Percentiles rank a stretch among this genome's conserved stretches.
phyloP scores from a whole-genome alignment of 2,888 invertebrate genomes.

The Choreutis nemorana region DNA sequence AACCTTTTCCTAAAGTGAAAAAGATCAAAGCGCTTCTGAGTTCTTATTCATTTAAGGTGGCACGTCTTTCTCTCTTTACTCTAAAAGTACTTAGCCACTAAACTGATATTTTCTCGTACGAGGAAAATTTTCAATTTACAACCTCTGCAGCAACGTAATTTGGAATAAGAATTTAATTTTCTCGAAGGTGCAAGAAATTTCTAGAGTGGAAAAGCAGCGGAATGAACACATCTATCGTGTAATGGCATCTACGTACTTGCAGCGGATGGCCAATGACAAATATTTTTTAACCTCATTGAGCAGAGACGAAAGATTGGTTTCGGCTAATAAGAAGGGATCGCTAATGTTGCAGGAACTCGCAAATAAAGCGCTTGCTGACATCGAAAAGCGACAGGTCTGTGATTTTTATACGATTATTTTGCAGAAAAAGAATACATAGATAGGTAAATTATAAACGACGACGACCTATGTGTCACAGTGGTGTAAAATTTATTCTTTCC shows the following conservation, averaged over 20 bases:
- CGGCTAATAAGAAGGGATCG: constrained; percentile 49
- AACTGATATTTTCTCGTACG: too few species aligned
- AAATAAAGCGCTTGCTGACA: constrained; percentile 37
- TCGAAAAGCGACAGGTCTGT: constrained; percentile 48
- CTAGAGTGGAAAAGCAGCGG: constrained; percentile 43
- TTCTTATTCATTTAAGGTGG: too few species aligned
- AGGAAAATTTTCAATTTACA: too few species aligned
- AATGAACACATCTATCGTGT: constrained; percentile 41
- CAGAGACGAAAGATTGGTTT: constrained; percentile 45
- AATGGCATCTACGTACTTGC: constrained; percentile 58
- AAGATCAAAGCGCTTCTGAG: too few species aligned
- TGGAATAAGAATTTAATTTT: too few species aligned
- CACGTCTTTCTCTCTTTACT: too few species aligned
- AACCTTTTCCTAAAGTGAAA: too few species aligned
- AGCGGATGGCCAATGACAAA: constrained; percentile 58
- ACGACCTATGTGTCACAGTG: constrained; percentile 1
- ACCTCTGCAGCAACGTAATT: too few species aligned
- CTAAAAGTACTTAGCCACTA: too few species aligned
- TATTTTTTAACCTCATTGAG: constrained; percentile 45
- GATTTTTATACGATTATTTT: too few species aligned
- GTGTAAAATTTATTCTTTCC: background rate
- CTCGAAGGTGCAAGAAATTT: constrained; percentile 43
- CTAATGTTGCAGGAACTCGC: constrained; percentile 38
- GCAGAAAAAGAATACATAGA: too few species aligned
- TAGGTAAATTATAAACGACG: too few species aligned